Evolutionary conservation across 2,888 invertebrate species (phyloP).

Genomic region (Stramonita haemastoma): DNA sequence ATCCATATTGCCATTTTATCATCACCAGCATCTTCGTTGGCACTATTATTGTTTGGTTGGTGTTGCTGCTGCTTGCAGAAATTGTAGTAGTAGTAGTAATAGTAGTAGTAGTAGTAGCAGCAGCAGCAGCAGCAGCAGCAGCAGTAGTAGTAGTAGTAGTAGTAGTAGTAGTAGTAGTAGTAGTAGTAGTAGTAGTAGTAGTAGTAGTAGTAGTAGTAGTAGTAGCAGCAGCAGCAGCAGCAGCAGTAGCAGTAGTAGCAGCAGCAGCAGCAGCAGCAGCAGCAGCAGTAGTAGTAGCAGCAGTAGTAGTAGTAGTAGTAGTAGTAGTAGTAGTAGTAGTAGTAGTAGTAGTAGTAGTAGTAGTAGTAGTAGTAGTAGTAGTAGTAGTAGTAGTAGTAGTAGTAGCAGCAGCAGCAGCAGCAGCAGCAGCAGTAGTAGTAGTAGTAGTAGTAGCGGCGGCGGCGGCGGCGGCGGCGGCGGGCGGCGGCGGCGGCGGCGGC

Average conservation of each 20-base stretch:
- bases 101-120: not conserved
- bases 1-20: too few species aligned
- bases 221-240: not conserved
- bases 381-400: too few species aligned
- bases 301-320: not conserved
- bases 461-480: too few species aligned
- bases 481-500: too few species aligned
- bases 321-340: not conserved
- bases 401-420: too few species aligned
- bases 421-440: too few species aligned
- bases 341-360: not conserved
- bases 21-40: too few species aligned
- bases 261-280: not conserved
- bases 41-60: too few species aligned
- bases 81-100: not conserved
- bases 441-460: too few species aligned
- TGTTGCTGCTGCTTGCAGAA: not conserved
- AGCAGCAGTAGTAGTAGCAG: not conserved
- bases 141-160: not conserved
- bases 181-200: not conserved
- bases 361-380: too few species aligned
- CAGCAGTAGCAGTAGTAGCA: not conserved
- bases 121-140: not conserved
- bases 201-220: constrained; percentile 1
- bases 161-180: not conserved